Percentiles rank a stretch among this genome's conserved stretches.
phyloP scores from a whole-genome alignment of 2,797 vertebrate species.

The Pogoniulus pusillus region DNA sequence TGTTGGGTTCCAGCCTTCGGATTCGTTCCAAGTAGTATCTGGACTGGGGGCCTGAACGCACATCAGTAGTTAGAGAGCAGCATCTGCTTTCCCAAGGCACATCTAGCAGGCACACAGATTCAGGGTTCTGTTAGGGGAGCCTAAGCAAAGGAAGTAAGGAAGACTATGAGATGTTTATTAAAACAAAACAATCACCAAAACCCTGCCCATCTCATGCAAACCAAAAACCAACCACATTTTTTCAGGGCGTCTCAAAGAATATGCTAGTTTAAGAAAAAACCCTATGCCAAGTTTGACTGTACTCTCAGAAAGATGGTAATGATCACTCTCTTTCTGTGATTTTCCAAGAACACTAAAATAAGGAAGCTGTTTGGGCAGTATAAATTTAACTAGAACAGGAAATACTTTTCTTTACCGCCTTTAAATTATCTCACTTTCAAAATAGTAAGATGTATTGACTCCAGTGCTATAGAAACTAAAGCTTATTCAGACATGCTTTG shows the following conservation, averaged over 20 bases:
- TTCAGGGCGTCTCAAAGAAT: neutral
- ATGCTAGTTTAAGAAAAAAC: neutral
- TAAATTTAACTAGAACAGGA: neutral
- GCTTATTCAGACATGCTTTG: neutral
- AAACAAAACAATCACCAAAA: neutral
- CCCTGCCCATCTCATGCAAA: neutral
- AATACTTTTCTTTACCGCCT: neutral
- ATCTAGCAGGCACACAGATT: neutral
- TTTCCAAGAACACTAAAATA: neutral
- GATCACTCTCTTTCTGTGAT: neutral
- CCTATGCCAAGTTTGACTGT: rapidly evolving
- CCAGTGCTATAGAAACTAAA: neutral
- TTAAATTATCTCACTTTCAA: constrained; percentile 19
- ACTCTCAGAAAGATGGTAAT: neutral
- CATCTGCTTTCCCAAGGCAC: neutral
- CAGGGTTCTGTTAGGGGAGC: neutral
- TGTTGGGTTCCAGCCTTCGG: neutral
- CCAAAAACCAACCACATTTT: neutral
- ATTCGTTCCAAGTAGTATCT: rapidly evolving
- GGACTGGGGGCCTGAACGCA: neutral
- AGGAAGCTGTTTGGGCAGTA: neutral
- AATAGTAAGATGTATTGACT: neutral
- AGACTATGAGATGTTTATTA: rapidly evolving
- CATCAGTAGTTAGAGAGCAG: neutral
- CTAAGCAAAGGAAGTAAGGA: no score